A percentile compares a stretch with the other conserved stretches of the same genome.
Conservation (phyloP, 2,888 invertebrate species). For the Melanostoma scalare region DNA sequence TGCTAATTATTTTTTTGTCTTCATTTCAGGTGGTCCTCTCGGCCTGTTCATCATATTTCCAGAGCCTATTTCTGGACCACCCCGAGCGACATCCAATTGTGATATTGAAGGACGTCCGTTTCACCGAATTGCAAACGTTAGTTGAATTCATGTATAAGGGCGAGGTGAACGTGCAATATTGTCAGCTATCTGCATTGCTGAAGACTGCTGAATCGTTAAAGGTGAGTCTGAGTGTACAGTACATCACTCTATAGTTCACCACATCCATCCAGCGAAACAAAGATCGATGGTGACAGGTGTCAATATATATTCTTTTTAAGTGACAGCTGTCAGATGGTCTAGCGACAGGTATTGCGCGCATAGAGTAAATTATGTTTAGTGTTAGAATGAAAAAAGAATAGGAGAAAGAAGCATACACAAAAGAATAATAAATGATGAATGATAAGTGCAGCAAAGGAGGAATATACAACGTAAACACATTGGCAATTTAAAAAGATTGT, state of each 20-base stretch:
- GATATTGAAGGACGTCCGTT: constrained; percentile 96
- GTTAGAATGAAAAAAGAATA: constrained; percentile 58
- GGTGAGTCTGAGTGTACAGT: constrained; percentile 82
- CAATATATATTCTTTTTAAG: constrained; percentile 34
- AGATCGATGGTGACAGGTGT: constrained; percentile 66
- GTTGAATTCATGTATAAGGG: constrained; percentile 98
- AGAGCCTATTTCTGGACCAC: constrained; percentile 95
- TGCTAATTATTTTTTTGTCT: constrained; percentile 17
- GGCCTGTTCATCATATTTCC: constrained; percentile 97
- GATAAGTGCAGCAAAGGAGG: constrained; percentile 19
- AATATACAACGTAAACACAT: background rate
- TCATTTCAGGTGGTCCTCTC: constrained; percentile 91
- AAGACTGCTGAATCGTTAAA: constrained; percentile 96
- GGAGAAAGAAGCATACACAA: constrained; percentile 9
- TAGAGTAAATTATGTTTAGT: constrained; percentile 49
- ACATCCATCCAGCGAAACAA: constrained; percentile 2
- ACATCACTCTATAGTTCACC: background rate
- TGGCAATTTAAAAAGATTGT: constrained; percentile 19
- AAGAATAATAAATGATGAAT: constrained; percentile 16
- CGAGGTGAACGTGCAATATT: constrained; percentile 97
- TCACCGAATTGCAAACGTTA: constrained; percentile 93
- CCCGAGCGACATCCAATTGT: constrained; percentile 96
- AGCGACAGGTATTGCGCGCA: constrained; percentile 63
- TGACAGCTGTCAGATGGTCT: constrained; percentile 41
- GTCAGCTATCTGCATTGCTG: constrained; percentile 93